Conservation (phyloP, 1,140 invertebrate genomes). For the Pseudomyrmex cubaensis region DNA sequence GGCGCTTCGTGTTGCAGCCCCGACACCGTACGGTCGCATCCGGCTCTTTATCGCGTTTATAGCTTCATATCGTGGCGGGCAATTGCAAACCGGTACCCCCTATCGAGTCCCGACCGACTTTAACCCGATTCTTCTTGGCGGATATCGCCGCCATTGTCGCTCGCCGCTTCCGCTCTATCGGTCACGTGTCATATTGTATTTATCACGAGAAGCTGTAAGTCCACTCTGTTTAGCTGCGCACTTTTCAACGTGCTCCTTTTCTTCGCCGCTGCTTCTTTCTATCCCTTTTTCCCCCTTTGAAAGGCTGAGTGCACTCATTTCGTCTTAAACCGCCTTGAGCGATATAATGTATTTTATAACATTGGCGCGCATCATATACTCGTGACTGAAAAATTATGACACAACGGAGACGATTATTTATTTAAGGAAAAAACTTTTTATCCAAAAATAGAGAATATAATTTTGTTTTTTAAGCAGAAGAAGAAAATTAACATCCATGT, state of each 20-base stretch:
- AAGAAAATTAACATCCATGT: not conserved
- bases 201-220: not conserved
- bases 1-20: slow-evolving; percentile 55
- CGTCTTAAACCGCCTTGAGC: not conserved
- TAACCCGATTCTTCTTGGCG: slow-evolving; percentile 31
- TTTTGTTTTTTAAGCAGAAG: not conserved
- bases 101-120: slow-evolving; percentile 35
- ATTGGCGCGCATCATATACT: not conserved
- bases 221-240: not conserved
- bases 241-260: not conserved
- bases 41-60: slow-evolving; percentile 72
- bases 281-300: not conserved
- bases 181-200: not conserved
- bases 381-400: not conserved
- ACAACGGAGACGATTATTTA: not conserved
- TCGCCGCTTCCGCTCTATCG: slow-evolving; percentile 9
- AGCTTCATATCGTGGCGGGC: slow-evolving; percentile 65
- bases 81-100: slow-evolving; percentile 44
- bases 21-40: slow-evolving; percentile 15
- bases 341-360: not conserved
- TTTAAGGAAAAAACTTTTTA: not conserved
- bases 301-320: not conserved
- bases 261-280: too few species aligned
- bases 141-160: slow-evolving; percentile 22
- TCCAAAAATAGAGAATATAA: not conserved